These are phyloP conservation scores for Triplophysa yarkandensis DNA, from an alignment of 2,797 vertebrate genomes.

Conservation along the genomic window DNA sequence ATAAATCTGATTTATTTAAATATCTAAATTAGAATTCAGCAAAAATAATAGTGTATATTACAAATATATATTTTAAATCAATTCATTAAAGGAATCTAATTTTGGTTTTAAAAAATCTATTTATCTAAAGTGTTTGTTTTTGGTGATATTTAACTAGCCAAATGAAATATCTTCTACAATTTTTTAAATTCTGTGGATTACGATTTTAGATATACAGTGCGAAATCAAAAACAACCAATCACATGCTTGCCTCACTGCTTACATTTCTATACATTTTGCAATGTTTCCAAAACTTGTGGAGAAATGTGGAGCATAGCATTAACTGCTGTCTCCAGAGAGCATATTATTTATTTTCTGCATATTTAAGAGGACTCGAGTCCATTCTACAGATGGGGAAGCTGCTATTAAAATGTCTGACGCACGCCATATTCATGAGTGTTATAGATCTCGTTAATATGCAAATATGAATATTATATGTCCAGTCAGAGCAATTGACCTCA, in stretches of 20 bases:
- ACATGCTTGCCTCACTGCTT: not conserved
- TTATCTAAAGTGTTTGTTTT: no score
- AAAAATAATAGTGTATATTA: no score
- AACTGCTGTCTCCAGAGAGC: not conserved
- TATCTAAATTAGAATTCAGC: no score
- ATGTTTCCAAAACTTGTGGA: not conserved
- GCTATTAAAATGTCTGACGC: not conserved
- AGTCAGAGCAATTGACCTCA: constrained; percentile 1
- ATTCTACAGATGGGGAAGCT: not conserved
- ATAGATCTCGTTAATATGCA: not conserved
- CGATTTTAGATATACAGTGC: not conserved
- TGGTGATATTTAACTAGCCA: no score
- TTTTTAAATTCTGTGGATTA: no score
- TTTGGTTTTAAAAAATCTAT: no score
- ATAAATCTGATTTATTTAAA: no score
- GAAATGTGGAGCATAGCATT: constrained; percentile 2
- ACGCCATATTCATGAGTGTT: not conserved
- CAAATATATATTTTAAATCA: no score
- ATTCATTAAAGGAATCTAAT: no score
- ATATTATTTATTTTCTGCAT: constrained; percentile 3
- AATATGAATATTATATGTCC: not conserved
- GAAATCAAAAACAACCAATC: not conserved
- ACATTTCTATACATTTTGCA: not conserved
- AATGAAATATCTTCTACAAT: no score
- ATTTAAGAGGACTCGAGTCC: not conserved